Base-by-base conservation (phyloP, 2,797 vertebrate species). In the Melanotaenia trifasciata region DNA sequence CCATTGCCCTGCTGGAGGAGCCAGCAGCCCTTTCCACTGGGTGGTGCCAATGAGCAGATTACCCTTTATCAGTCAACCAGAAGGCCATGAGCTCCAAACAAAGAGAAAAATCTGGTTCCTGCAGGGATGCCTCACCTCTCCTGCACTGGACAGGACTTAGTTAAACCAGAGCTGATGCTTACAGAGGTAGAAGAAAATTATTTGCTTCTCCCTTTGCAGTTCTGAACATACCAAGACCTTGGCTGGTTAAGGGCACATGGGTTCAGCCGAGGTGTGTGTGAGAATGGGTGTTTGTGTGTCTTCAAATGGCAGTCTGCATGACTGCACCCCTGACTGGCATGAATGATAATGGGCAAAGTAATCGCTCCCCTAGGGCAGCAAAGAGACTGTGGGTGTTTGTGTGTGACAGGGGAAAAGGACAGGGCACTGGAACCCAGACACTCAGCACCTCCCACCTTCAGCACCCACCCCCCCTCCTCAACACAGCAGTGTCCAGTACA, bases 311-410 rank as follows among this genome's bases (percentile, higher is more conserved):
- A 26, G 73, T 90, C 35, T 86, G 90, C 87, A 88, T 88, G 87
- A 89, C 77, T 84, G 85, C 79, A 64, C 40, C 68, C 38, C 77
- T 88, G 90, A 92, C 80, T 84, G 86, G 84, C 91, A 89, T 74
- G 80, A 79, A 86, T 86, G 79, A 84, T 89, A 91, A 93, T 84
- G 86, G 74, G 78, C 69, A 83, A 64, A 84, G 86, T 88, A 87
- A 90, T 84, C 70, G 64, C 74, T 80, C 84, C 83, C 68, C 61
- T 33, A 60, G 79, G 74, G 83, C 65, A 74, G 74, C 28, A 11
- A 65, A 76, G 70, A 74, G 59, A 76, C 76, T 81, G 32, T 58
- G 69, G 14, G 74, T 80, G 75, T 70, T n/a, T 84, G 70, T 81
- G 35, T 67, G 66, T 64, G 80, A 65, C 54, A 47, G 68, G 35